These are phyloP conservation scores for Nomada lathburiana DNA, from an alignment of 2,888 invertebrate genomes.

Conservation along the genomic window DNA sequence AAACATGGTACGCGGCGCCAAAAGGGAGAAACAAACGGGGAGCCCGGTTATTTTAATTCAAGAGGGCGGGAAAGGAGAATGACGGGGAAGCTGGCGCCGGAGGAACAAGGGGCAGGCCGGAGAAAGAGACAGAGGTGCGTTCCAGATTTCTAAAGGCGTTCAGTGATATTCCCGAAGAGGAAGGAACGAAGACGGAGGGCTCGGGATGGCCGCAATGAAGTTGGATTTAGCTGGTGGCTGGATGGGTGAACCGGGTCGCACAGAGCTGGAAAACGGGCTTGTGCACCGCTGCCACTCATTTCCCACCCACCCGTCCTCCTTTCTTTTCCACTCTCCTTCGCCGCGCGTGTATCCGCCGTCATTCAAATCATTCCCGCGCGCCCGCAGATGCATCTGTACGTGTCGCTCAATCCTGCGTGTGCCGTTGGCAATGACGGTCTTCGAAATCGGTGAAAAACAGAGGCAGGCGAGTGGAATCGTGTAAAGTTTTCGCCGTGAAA, in stretches of 20 bases:
- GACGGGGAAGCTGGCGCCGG: background rate
- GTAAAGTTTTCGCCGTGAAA: too few species aligned
- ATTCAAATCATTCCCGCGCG: too few species aligned
- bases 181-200: constrained; percentile 67
- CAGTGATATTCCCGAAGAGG: constrained; percentile 75
- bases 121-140: constrained; percentile 54
- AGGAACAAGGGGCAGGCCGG: constrained; percentile 6
- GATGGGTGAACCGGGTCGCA: constrained; percentile 70
- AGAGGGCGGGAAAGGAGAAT: constrained; percentile 7
- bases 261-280: constrained; percentile 64
- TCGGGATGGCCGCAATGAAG: constrained; percentile 75
- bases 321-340: constrained; percentile 20
- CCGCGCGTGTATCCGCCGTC: too few species aligned
- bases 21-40: background rate
- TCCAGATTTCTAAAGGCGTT: constrained; percentile 74
- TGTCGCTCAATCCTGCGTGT: too few species aligned
- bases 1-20: background rate
- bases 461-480: too few species aligned
- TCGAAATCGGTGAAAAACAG: too few species aligned
- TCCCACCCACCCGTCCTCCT: constrained; percentile 39
- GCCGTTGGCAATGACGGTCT: too few species aligned
- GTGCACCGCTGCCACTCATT: constrained; percentile 67
- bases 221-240: constrained; percentile 76
- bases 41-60: constrained; percentile 38
- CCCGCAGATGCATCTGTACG: too few species aligned